Base-by-base conservation (phyloP, 2,888 invertebrate species). In the Molanna angustata region DNA sequence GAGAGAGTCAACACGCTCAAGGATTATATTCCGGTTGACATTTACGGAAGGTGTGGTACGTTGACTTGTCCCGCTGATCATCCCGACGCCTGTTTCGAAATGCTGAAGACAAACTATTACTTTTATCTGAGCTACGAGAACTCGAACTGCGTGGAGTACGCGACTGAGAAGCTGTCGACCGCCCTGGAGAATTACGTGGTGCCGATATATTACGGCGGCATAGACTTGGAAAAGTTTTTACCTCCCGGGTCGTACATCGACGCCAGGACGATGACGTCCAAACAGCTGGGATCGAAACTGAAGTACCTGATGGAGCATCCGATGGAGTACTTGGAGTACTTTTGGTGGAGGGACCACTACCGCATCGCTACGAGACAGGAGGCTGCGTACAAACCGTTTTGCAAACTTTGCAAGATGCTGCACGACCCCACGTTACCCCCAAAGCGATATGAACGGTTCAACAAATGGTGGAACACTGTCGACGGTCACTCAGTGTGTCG, bases 111-210 rank as follows among this genome's bases (percentile, higher is more conserved):
- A n/a, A 72, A 81, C 52, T 86, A 86, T 64, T 83, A 80, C 64
- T 86, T 86, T 64, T 85, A 86, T 62, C 68, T 86, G 50, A 69
- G 78, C 6, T 85, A 85, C 62, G 86, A 86, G 64, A 86, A 86
- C 64, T 82, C 84, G 6, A 74, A 84, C 55, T 86, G 86, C 67
- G 67, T 71, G 41, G 85, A 86, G 65, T 86, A 86, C 65, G 80
- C 86, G 32, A 85, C 85, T 1, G 85, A 86, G 64, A 86, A 86
- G 65, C 76, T 81, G 61, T 79, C 74, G 65, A 65, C 66, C 45
- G 64, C 66, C 31, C 61, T 65, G 51, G 71, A 73, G 61, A 75
- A 77, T 65, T 70, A 75, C 61, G 69, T 77, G 27, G 63, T 80
- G 18, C 59, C 59, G 1, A 41, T 59, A 7, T 39, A 52, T n/a